Base-by-base conservation (phyloP, 2,888 invertebrate species). In the Athrips mouffetella region DNA sequence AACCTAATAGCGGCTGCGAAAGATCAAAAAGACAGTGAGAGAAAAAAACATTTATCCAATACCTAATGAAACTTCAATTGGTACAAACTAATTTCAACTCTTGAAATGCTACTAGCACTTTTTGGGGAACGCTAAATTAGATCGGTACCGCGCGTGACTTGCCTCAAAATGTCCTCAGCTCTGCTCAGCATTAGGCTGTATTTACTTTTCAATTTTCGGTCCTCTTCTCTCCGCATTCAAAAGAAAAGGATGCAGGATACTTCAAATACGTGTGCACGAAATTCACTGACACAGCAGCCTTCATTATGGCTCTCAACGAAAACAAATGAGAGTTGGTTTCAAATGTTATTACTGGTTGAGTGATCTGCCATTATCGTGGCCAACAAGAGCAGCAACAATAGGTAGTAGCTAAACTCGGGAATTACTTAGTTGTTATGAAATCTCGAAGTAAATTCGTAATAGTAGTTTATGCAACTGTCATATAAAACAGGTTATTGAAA, bases 71-170 rank as follows among this genome's bases (percentile, higher is more conserved):
- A 27, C 42, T 45, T 18, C 30, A 45, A 49, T 45, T 49, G 29
- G 59, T 64, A 67, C 67, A 55, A 73, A 76, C 70, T 79, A 78
- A 74, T 76, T 77, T 68, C 55, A 63, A 60, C 65, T 61, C 65
- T 75, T 74, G 69, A 70, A 74, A 73, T 70, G 70, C 69, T 67
- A 65, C 66, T 65, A 74, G 74, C 68, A 71, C 73, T 76, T 81
- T 80, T 80, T 67, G 79, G 50, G 75, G 70, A 66, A 71, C 72
- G 71, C 72, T 75, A 76, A 80, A 80, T 82, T 80, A 79, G 78
- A 81, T 82, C 72, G 73, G 62, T 59, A 58, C 53, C 58, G 73
- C 65, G 65, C 82, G 83, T 83, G 83, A 80, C 72, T 67, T 54
- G 82, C 54, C 70, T 80, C 63, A 63, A 70, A 70, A 80, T 75